Base-by-base conservation (phyloP, 2,113 vertebrate genomes). In the Salvator merianae region DNA sequence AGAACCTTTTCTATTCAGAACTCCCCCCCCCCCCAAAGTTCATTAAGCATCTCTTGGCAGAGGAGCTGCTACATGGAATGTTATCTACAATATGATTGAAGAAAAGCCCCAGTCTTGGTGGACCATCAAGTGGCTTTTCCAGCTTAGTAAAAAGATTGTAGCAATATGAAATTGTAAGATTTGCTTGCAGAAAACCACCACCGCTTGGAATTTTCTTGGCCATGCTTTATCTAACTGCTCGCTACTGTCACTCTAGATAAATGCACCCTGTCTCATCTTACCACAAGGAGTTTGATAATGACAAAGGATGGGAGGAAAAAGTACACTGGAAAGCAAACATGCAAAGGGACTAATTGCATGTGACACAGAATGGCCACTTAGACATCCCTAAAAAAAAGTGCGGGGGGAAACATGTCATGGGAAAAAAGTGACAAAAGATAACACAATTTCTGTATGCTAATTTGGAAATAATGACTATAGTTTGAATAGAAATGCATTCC, bases 1-100 rank as follows among this genome's bases (percentile, higher is more conserved):
- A 94, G 85, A 94, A 94, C 87, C 88, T 95, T 85, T 93, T 93
- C 90, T 91, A 91, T 94, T 88, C 77, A 90, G 92, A 95, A 93
- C 72, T 93, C 92, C 71, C 83, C 40, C 32, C 24, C 86, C 88
- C 89, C 87, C 89, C 88, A 59, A 93, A 95, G 88, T 94, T 93
- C 76, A 88, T 92, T 90, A 88, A 87, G 32, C 88, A 90, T 88
- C 87, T 94, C 85, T 88, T 85, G 38, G 73, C 84, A 47, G 74
- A 89, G 59, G 66, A 84, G 91, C 72, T 88, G 89, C 77, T 65
- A 91, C 55, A 88, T 43, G 50, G 87, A 92, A 91, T 55, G 87
- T 88, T 90, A 78, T 90, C 91, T 88, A 55, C 86, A 89, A 91
- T 24, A 62, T 70, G 53, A 87, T 40, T 87, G 88, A 84, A 92